These are phyloP conservation scores for Altica lythri DNA, from an alignment of 2,888 invertebrate genomes.

Conservation along the genomic window DNA sequence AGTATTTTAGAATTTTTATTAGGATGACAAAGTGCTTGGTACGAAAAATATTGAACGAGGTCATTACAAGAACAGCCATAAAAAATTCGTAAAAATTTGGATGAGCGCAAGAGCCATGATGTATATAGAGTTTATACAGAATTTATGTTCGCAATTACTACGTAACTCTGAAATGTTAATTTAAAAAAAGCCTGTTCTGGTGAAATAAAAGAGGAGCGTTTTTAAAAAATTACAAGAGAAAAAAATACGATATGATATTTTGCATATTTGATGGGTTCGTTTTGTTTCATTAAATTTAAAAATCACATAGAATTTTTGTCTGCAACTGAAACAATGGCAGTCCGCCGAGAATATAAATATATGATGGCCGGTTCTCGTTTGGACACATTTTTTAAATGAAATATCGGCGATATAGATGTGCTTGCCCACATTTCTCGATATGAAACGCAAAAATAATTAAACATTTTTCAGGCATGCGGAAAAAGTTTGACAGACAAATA, in stretches of 20 bases:
- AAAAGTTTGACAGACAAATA: slow-evolving; percentile 61
- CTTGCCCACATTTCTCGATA: slow-evolving; percentile 57
- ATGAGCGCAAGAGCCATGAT: slow-evolving; percentile 30
- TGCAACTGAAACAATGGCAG: slow-evolving; percentile 55
- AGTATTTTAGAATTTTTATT: too few species aligned
- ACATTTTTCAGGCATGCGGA: slow-evolving; percentile 60
- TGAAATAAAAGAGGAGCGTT: slow-evolving; percentile 44
- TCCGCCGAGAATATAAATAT: slow-evolving; percentile 59
- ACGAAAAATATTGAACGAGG: slow-evolving; percentile 12
- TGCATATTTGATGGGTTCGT: slow-evolving; percentile 56
- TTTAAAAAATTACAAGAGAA: slow-evolving; percentile 49
- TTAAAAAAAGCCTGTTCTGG: slow-evolving; percentile 43
- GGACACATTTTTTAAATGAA: slow-evolving; percentile 59
- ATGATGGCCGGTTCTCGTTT: slow-evolving; percentile 57
- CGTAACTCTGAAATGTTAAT: slow-evolving; percentile 48
- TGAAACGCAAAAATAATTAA: slow-evolving; percentile 60
- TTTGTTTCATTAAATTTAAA: slow-evolving; percentile 58
- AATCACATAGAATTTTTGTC: slow-evolving; percentile 58
- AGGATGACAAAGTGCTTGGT: neutral
- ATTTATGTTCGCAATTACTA: slow-evolving; percentile 49
- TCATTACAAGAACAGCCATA: slow-evolving; percentile 5
- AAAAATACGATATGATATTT: slow-evolving; percentile 54
- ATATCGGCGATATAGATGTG: slow-evolving; percentile 58
- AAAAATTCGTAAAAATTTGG: slow-evolving; percentile 14
- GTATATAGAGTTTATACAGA: slow-evolving; percentile 42